Conservation (phyloP, 2,888 invertebrate genomes). For the Zonitis immaculata region DNA sequence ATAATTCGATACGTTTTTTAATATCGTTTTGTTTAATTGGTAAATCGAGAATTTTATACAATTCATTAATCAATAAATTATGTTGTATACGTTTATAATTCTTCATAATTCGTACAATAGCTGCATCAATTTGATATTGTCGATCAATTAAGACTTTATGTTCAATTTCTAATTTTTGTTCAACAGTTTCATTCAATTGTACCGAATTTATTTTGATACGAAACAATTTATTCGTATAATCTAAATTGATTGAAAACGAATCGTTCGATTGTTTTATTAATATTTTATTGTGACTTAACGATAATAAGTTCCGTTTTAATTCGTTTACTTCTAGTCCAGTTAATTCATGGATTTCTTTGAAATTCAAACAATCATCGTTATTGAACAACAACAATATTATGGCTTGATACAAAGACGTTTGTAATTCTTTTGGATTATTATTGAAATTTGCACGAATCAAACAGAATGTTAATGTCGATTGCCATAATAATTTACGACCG, state of each 20-base stretch:
- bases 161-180: constrained; percentile 90
- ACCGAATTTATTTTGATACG: constrained; percentile 97
- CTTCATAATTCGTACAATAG: constrained; percentile 98
- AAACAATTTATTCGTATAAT: constrained; percentile 92
- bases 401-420: constrained; percentile 95
- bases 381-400: constrained; percentile 90
- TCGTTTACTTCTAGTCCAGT: constrained; percentile 93
- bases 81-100: constrained; percentile 91
- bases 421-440: constrained; percentile 85
- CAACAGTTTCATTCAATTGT: constrained; percentile 74
- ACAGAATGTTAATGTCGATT: constrained; percentile 92
- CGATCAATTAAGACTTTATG: constrained; percentile 97
- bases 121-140: constrained; percentile 98
- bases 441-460: constrained; percentile 82
- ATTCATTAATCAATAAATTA: constrained; percentile 89
- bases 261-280: constrained; percentile 81
- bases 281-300: constrained; percentile 92
- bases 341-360: constrained; percentile 79
- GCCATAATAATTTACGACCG: constrained; percentile 96
- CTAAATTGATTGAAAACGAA: constrained; percentile 75
- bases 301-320: constrained; percentile 86
- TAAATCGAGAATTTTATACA: constrained; percentile 94
- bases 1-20: constrained; percentile 95
- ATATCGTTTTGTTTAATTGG: constrained; percentile 97
- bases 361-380: constrained; percentile 69